phyloP scores from a whole-genome alignment of 2,888 invertebrate species.

The Andrena marginata region DNA sequence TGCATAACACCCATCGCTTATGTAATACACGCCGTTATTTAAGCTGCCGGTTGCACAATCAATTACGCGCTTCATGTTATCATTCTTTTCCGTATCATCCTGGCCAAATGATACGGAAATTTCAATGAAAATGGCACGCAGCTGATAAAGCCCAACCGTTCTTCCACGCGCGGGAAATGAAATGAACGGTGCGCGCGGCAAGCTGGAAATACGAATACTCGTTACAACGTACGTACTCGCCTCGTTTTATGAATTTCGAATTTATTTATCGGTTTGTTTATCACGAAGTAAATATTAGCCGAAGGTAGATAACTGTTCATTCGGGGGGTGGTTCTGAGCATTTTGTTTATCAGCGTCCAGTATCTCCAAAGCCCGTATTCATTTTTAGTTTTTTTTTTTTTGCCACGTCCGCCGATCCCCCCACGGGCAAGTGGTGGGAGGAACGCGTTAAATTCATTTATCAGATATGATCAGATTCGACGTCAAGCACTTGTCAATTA shows the following conservation, averaged over 20 bases:
- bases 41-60: background rate
- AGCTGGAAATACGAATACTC: background rate
- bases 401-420: too few species aligned
- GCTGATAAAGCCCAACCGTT: background rate
- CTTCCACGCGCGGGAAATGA: background rate
- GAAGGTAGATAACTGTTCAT: too few species aligned
- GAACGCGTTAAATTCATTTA: background rate
- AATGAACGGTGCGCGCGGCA: background rate
- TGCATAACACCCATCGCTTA: background rate
- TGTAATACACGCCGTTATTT: background rate
- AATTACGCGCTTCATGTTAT: background rate
- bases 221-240: background rate
- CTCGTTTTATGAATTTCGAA: background rate
- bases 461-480: background rate
- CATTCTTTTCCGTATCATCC: background rate
- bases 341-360: background rate
- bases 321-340: too few species aligned
- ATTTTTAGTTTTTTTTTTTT: too few species aligned
- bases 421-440: too few species aligned
- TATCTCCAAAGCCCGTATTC: too few species aligned
- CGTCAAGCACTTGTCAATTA: constrained; percentile 36
- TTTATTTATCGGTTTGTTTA: background rate
- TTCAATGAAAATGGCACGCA: background rate
- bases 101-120: constrained; percentile 1
- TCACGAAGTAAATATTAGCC: too few species aligned